Evolutionary conservation across 2,888 invertebrate species (phyloP).

Genomic region (Girardia tigrina): DNA sequence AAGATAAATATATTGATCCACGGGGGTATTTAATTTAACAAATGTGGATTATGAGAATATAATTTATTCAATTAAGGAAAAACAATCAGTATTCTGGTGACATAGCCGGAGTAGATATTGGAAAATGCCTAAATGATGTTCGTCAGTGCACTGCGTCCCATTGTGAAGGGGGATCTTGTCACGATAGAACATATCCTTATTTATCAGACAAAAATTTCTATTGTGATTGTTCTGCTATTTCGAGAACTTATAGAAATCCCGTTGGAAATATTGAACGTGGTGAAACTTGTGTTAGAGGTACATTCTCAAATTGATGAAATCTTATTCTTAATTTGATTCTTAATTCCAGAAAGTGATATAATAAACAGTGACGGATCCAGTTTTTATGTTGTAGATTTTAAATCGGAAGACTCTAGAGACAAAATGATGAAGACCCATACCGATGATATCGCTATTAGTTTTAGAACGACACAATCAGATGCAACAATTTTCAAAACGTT

Average conservation of each 20-base stretch:
- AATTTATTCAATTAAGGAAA: background rate
- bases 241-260: conserved; percentile 3
- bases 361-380: conserved; percentile 15
- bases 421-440: conserved; percentile 40
- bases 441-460: conserved; percentile 47
- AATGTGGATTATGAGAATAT: background rate
- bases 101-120: conserved; percentile 9
- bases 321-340: background rate
- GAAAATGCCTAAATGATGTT: background rate
- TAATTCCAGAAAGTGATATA: background rate
- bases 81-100: conserved; percentile 28
- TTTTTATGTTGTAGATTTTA: conserved; percentile 25
- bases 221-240: conserved; percentile 32
- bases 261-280: conserved; percentile 7
- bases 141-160: background rate
- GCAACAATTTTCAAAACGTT: conserved; percentile 44
- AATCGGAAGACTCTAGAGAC: background rate
- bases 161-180: conserved; percentile 31
- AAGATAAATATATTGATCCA: conserved; percentile 26
- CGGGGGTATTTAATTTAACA: conserved; percentile 14
- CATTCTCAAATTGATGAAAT: background rate
- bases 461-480: conserved; percentile 42
- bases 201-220: background rate
- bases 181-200: conserved; percentile 28
- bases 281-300: conserved; percentile 24